These are phyloP conservation scores for Thunnus albacares DNA, from an alignment of 2,797 vertebrate species.

Conservation along the genomic window DNA sequence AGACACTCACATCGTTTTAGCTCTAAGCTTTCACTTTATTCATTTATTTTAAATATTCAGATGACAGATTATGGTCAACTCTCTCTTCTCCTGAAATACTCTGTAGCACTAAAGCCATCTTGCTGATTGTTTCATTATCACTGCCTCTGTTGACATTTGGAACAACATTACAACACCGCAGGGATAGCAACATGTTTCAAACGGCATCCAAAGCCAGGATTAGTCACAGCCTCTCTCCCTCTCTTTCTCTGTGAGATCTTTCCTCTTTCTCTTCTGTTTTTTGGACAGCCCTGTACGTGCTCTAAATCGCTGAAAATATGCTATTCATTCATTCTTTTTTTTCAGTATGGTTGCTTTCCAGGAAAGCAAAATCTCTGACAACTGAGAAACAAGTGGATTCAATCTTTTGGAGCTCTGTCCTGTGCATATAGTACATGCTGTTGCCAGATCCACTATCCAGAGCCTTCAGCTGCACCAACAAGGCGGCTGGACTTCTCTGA, in stretches of 20 bases:
- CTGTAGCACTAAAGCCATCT: background rate
- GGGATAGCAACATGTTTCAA: slow-evolving; percentile 42
- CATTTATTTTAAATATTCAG: slow-evolving; percentile 16
- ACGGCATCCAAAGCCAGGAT: slow-evolving; percentile 38
- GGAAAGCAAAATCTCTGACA: background rate
- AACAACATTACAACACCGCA: slow-evolving; percentile 35
- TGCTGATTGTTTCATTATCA: slow-evolving; percentile 39
- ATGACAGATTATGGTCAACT: slow-evolving; percentile 9
- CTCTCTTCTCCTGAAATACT: slow-evolving; percentile 15
- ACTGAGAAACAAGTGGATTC: slow-evolving; percentile 13
- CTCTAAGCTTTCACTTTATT: background rate
- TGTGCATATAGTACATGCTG: slow-evolving; percentile 12
- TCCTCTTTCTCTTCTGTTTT: slow-evolving; percentile 8
- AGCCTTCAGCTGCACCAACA: slow-evolving; percentile 49
- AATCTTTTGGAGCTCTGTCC: slow-evolving; percentile 16
- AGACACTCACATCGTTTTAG: slow-evolving; percentile 21
- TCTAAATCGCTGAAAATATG: slow-evolving; percentile 25
- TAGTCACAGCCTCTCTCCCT: slow-evolving; percentile 31
- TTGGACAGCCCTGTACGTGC: slow-evolving; percentile 3
- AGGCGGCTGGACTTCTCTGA: slow-evolving; percentile 54
- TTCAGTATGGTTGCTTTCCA: background rate
- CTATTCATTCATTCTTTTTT: background rate
- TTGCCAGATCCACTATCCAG: slow-evolving; percentile 40
- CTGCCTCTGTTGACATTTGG: slow-evolving; percentile 42
- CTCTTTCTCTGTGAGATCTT: slow-evolving; percentile 1